These are phyloP conservation scores for Maniola hyperantus DNA, from an alignment of 2,888 invertebrate genomes.

Conservation along the genomic window DNA sequence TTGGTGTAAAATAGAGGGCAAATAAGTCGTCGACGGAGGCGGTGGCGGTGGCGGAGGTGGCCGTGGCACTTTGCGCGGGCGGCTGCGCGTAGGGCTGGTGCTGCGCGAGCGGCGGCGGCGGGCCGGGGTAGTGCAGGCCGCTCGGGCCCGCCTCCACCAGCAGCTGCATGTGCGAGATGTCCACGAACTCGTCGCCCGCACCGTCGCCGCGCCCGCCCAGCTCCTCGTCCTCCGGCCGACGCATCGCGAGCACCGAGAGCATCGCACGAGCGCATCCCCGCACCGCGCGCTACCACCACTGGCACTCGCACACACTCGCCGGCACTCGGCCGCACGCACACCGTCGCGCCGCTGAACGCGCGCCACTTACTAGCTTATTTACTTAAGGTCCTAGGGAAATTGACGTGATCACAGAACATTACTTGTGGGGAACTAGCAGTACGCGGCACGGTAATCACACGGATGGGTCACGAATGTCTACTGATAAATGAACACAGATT, in stretches of 20 bases:
- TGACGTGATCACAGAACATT: constrained; percentile 79
- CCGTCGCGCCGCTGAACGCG: constrained; percentile 46
- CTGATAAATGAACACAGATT: constrained; percentile 80
- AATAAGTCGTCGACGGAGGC: constrained; percentile 89
- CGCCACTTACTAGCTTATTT: constrained; percentile 54
- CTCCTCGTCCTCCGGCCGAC: constrained; percentile 88
- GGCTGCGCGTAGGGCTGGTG: constrained; percentile 70
- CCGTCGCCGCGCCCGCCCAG: constrained; percentile 76
- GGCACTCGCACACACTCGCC: constrained; percentile 50
- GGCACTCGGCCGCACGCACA: constrained; percentile 38
- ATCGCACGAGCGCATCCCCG: constrained; percentile 80
- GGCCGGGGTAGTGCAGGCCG: constrained; percentile 76
- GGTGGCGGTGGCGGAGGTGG: constrained; percentile 76
- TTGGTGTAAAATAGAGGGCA: constrained; percentile 88
- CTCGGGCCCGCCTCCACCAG: constrained; percentile 84
- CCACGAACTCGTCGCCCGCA: constrained; percentile 88
- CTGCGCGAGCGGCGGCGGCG: constrained; percentile 74
- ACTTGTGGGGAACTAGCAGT: constrained; percentile 60
- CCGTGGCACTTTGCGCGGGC: constrained; percentile 61
- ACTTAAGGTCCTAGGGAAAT: constrained; percentile 60
- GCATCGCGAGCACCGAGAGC: constrained; percentile 87
- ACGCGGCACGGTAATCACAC: constrained; percentile 62
- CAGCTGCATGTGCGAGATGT: constrained; percentile 91
- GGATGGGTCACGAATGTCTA: constrained; percentile 62
- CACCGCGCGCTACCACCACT: constrained; percentile 57